These are phyloP conservation scores for Chydorus sphaericus DNA, from an alignment of 2,888 invertebrate genomes.

Conservation along the genomic window DNA sequence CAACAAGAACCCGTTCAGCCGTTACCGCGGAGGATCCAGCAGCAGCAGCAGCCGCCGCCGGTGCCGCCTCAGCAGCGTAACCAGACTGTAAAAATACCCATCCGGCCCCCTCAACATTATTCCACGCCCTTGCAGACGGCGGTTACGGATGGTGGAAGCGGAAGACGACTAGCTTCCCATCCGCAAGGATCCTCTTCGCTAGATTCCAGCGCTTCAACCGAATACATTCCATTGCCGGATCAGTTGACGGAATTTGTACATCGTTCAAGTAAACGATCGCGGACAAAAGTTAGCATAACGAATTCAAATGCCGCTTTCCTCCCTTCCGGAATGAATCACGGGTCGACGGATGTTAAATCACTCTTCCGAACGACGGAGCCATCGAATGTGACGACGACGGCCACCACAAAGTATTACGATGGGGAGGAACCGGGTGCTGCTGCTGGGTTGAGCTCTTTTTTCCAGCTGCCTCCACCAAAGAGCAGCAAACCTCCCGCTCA, in stretches of 20 bases:
- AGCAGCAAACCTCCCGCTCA: neutral
- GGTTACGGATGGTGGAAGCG: neutral
- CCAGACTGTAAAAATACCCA: neutral
- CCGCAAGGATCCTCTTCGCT: neutral
- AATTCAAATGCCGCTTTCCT: neutral
- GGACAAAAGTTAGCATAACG: no score
- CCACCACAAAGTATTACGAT: neutral
- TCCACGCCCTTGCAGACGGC: neutral
- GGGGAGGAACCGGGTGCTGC: neutral
- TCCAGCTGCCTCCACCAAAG: neutral
- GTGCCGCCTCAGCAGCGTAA: neutral
- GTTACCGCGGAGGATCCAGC: neutral
- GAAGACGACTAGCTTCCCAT: neutral
- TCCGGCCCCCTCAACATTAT: neutral
- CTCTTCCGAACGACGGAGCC: no score
- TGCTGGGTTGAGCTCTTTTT: neutral
- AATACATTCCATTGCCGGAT: neutral
- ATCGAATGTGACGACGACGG: no score
- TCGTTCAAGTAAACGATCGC: neutral
- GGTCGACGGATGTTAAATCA: no score
- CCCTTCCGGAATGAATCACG: neutral
- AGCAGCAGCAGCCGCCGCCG: neutral
- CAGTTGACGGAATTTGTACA: neutral
- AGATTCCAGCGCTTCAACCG: neutral
- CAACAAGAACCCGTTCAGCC: slow-evolving; percentile 72